These are phyloP conservation scores for Acrobasis suavella DNA, from an alignment of 2,888 invertebrate species.

Conservation along the genomic window DNA sequence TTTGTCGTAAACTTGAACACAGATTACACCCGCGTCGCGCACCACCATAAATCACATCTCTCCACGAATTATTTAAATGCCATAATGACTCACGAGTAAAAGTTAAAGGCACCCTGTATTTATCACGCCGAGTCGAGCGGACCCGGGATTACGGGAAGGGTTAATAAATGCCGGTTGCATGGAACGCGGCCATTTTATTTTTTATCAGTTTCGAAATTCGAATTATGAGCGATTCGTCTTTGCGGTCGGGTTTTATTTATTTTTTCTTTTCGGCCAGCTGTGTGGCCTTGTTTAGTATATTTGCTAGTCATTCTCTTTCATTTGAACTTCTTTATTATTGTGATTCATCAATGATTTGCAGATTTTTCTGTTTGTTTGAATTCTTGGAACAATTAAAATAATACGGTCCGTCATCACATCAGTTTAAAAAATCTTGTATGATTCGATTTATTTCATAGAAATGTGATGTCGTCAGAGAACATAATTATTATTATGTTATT, in stretches of 20 bases:
- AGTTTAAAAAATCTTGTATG: neutral
- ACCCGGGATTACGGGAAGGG: constrained; percentile 68
- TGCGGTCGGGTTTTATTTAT: constrained; percentile 39
- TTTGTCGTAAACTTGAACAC: constrained; percentile 46
- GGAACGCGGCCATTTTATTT: constrained; percentile 64
- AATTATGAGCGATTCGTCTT: constrained; percentile 69
- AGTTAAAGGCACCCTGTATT: constrained; percentile 70
- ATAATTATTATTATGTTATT: too few relatives aligned
- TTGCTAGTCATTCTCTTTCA: constrained; percentile 28
- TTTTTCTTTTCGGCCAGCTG: constrained; percentile 27
- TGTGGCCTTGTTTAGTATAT: constrained; percentile 36
- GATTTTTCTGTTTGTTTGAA: constrained; percentile 15
- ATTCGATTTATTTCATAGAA: neutral
- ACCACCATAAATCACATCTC: constrained; percentile 73
- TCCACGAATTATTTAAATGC: constrained; percentile 80
- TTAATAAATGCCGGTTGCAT: constrained; percentile 70
- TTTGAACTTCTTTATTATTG: constrained; percentile 2
- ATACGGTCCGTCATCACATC: neutral
- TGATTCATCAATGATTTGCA: constrained; percentile 22
- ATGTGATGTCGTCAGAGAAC: neutral
- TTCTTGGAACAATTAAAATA: constrained; percentile 13
- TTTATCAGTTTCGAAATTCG: constrained; percentile 70
- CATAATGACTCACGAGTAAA: constrained; percentile 79
- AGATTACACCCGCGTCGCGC: constrained; percentile 65
- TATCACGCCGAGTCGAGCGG: constrained; percentile 68